Evolutionary conservation across 2,797 vertebrate species (phyloP).

Genomic region (Melanotaenia parkinsoni): DNA sequence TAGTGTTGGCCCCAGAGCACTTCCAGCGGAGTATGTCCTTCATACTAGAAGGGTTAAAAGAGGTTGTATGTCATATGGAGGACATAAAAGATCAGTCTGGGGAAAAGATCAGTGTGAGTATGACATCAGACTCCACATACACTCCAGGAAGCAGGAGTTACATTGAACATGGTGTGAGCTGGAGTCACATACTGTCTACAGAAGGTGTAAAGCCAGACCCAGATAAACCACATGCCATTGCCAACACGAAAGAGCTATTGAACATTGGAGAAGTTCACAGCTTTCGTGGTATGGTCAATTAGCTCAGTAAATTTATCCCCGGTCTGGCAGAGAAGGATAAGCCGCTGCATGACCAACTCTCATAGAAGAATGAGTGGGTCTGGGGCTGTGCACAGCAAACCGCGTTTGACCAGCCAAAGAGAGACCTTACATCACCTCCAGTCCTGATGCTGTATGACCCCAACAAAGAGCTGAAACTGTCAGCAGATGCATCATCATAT

Average conservation of each 20-base stretch:
- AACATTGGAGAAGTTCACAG: background rate
- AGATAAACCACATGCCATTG: background rate
- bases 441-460: background rate
- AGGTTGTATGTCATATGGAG: slow-evolving; percentile 13
- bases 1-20: background rate
- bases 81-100: background rate
- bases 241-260: background rate
- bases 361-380: slow-evolving; percentile 8
- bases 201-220: background rate
- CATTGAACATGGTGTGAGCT: slow-evolving; percentile 7
- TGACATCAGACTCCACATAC: background rate
- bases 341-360: background rate
- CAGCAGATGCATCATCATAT: slow-evolving; percentile 13
- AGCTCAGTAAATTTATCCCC: background rate
- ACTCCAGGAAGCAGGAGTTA: background rate
- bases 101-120: background rate
- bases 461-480: background rate
- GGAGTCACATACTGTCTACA: background rate
- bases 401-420: slow-evolving; percentile 7
- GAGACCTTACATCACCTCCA: background rate
- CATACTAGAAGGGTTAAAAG: background rate
- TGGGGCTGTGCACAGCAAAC: background rate
- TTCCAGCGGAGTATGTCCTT: background rate
- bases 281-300: slow-evolving; percentile 3
- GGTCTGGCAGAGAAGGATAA: background rate